phyloP scores from a whole-genome alignment of 30 jellyfish, hydroid and myxozoan species.

The Rhopilema esculentum region DNA sequence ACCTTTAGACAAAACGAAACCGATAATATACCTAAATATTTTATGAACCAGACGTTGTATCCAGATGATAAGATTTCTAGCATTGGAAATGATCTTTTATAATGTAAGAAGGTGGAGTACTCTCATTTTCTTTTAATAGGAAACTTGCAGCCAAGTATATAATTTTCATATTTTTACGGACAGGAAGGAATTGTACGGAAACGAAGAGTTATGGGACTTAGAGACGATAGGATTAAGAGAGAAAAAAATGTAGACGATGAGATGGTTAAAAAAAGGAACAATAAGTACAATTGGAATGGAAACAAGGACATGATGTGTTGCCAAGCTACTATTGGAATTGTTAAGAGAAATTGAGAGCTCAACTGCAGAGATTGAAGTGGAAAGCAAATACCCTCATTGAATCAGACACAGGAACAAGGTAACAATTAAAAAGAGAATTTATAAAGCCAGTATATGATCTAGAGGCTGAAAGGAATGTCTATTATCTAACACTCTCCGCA shows the following conservation, averaged over 20 bases:
- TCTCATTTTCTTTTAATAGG: background rate
- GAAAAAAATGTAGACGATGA: slow-evolving; percentile 3
- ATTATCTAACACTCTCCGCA: background rate
- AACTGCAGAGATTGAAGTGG: slow-evolving; percentile 10
- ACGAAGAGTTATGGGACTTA: slow-evolving; percentile 16
- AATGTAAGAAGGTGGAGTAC: background rate
- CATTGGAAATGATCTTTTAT: slow-evolving; percentile 7
- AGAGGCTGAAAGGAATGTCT: background rate
- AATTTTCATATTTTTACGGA: background rate
- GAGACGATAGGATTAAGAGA: slow-evolving; percentile 1
- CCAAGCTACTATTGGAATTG: background rate
- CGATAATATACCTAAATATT: background rate
- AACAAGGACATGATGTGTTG: slow-evolving; percentile 3
- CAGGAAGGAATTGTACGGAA: background rate
- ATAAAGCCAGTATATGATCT: background rate
- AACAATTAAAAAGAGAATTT: background rate
- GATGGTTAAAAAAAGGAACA: slow-evolving; percentile 5
- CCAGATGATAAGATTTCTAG: background rate
- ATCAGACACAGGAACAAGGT: background rate
- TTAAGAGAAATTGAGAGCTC: background rate
- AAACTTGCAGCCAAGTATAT: background rate
- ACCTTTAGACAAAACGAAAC: background rate
- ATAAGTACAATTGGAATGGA: slow-evolving; percentile 20
- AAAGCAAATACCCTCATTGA: background rate
- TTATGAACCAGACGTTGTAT: background rate